A percentile compares a stretch with the other conserved stretches of the same genome.
These are phyloP conservation scores for Allacma fusca DNA, from an alignment of 2,888 invertebrate species.

Conservation along the genomic window DNA sequence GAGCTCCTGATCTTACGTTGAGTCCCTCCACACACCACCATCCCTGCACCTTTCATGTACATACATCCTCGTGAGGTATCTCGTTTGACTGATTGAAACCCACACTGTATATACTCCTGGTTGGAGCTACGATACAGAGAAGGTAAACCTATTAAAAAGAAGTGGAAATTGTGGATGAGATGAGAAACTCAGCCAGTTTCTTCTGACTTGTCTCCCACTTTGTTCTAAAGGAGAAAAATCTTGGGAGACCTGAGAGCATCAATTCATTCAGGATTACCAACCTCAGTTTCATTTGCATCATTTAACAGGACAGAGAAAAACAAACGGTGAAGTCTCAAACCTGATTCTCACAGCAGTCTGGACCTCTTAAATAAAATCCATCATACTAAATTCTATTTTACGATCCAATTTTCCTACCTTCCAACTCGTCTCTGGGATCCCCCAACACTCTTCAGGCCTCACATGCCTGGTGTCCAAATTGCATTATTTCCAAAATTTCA, in stretches of 20 bases:
- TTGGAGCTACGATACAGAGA: neutral
- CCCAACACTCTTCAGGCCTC: neutral
- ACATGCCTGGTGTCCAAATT: neutral
- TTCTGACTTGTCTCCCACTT: slow-evolving; percentile 20
- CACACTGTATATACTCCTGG: slow-evolving; percentile 16
- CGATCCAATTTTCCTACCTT: slow-evolving; percentile 27
- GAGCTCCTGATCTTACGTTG: neutral
- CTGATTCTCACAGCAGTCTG: slow-evolving; percentile 27
- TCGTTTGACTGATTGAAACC: slow-evolving; percentile 34
- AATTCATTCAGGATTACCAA: slow-evolving; percentile 29
- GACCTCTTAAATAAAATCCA: slow-evolving; percentile 32
- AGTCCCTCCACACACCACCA: too few relatives aligned
- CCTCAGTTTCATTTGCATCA: slow-evolving; percentile 40
- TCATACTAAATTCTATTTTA: slow-evolving; percentile 34
- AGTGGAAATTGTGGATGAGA: slow-evolving; percentile 31
- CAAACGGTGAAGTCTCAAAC: slow-evolving; percentile 15
- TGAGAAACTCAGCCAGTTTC: slow-evolving; percentile 28
- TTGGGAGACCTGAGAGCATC: slow-evolving; percentile 16
- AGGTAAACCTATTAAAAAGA: slow-evolving; percentile 21
- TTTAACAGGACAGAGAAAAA: slow-evolving; percentile 29
- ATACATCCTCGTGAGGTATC: neutral
- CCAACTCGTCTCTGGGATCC: neutral
- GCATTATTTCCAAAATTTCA: neutral
- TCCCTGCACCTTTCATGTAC: neutral
- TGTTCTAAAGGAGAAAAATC: neutral